These are phyloP conservation scores for Sipha maydis DNA, from an alignment of 2,888 invertebrate species.

Conservation along the genomic window DNA sequence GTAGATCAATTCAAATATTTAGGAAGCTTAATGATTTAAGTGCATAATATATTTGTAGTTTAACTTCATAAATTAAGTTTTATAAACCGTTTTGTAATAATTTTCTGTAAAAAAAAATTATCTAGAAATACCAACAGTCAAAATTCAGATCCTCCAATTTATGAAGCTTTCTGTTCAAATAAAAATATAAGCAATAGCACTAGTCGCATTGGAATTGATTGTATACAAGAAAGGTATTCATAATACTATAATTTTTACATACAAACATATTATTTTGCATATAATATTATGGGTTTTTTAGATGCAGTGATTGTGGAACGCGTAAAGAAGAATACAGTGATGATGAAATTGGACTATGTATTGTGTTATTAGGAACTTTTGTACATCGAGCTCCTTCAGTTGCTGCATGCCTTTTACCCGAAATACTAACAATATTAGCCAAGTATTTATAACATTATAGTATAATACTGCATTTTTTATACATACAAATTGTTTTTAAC, in stretches of 20 bases:
- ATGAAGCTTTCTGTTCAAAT: conserved; percentile 27
- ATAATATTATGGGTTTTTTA: conserved; percentile 58
- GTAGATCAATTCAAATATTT: no score
- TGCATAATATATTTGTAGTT: no score
- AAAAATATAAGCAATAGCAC: conserved; percentile 52
- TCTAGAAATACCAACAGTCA: conserved; percentile 23
- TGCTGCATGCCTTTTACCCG: conserved; percentile 93
- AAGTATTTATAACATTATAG: conserved; percentile 52
- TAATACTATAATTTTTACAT: not conserved
- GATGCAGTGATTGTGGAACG: conserved; percentile 90
- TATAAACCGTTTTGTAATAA: not conserved
- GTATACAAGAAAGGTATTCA: conserved; percentile 59
- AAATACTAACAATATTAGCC: conserved; percentile 73
- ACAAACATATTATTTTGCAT: not conserved
- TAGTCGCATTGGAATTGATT: conserved; percentile 53
- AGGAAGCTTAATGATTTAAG: no score
- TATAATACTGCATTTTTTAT: conserved; percentile 8
- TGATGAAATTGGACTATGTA: conserved; percentile 93
- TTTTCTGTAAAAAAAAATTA: not conserved
- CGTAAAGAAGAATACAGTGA: conserved; percentile 93
- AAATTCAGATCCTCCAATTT: conserved; percentile 36
- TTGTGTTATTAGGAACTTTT: conserved; percentile 93
- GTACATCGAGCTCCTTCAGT: conserved; percentile 94
- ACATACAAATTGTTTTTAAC: conserved; percentile 63
- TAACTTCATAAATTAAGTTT: no score